Conservation (phyloP, 2,888 invertebrate species). For the Agrotis segetum region DNA sequence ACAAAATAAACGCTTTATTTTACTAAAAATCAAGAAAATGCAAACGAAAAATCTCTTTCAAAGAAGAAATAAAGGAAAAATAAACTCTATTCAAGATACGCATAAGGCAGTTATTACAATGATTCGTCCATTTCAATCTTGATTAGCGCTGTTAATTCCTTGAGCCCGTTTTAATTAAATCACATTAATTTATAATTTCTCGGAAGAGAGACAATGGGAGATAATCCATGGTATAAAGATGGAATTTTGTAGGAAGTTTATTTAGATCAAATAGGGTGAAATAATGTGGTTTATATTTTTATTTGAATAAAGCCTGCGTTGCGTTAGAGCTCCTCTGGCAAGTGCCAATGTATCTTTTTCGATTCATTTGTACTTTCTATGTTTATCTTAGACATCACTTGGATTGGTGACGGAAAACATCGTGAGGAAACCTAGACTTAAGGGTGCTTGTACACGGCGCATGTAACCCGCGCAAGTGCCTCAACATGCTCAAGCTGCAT, state of each 20-base stretch:
- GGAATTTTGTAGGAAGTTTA: background rate
- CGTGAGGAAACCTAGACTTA: too few relatives aligned
- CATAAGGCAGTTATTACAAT: slow-evolving; percentile 10
- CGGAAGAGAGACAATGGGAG: slow-evolving; percentile 12
- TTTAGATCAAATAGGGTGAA: slow-evolving; percentile 25
- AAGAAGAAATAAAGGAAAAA: slow-evolving; percentile 1
- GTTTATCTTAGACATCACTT: too few relatives aligned
- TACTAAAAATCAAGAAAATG: background rate
- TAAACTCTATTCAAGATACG: slow-evolving; percentile 11
- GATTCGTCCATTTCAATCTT: slow-evolving; percentile 16
- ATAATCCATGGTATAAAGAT: slow-evolving; percentile 27
- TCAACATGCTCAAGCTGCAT: too few relatives aligned
- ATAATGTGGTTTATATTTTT: too few relatives aligned
- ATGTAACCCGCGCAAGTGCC: too few relatives aligned
- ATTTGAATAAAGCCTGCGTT: too few relatives aligned
- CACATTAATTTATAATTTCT: slow-evolving; percentile 50
- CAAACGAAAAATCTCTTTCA: too few relatives aligned
- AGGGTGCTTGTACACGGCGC: too few relatives aligned
- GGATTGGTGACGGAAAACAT: too few relatives aligned
- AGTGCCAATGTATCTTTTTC: too few relatives aligned
- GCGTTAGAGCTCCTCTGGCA: too few relatives aligned
- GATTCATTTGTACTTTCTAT: too few relatives aligned
- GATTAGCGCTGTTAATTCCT: slow-evolving; percentile 23
- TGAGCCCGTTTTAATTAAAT: slow-evolving; percentile 52
- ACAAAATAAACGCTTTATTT: background rate